Percentiles rank a stretch among this genome's conserved stretches.
These are phyloP conservation scores for Empis stercorea DNA, from an alignment of 2,888 invertebrate genomes.

Conservation along the genomic window DNA sequence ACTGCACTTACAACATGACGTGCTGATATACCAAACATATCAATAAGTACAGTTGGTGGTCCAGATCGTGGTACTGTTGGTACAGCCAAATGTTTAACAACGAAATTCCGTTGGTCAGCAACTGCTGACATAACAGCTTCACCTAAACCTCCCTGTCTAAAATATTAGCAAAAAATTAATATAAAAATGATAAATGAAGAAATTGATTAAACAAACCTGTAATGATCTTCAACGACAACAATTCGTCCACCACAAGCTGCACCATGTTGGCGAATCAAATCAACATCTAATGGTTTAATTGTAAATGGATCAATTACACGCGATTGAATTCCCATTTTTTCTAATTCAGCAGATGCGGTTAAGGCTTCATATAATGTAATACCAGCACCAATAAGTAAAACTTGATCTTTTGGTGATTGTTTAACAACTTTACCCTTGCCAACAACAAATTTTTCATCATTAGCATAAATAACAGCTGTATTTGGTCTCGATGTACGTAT, in stretches of 20 bases:
- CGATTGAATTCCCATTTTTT: slow-evolving; percentile 54
- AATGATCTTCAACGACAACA: slow-evolving; percentile 95
- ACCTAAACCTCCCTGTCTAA: slow-evolving; percentile 71
- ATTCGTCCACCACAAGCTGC: slow-evolving; percentile 66
- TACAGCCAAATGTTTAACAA: slow-evolving; percentile 71
- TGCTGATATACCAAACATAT: slow-evolving; percentile 80
- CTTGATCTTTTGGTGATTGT: slow-evolving; percentile 61
- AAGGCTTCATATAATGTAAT: slow-evolving; percentile 87
- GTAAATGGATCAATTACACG: slow-evolving; percentile 93
- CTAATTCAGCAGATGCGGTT: slow-evolving; percentile 64
- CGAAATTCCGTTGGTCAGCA: slow-evolving; percentile 52
- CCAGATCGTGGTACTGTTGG: slow-evolving; percentile 83
- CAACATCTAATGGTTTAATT: slow-evolving; percentile 84
- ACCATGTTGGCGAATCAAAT: slow-evolving; percentile 62
- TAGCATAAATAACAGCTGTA: slow-evolving; percentile 72
- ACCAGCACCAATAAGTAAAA: slow-evolving; percentile 83
- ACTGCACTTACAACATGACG: slow-evolving; percentile 63
- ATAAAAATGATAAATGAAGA: not conserved
- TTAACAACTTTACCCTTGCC: slow-evolving; percentile 72
- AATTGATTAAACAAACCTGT: slow-evolving; percentile 56
- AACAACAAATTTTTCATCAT: slow-evolving; percentile 66
- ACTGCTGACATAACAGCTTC: slow-evolving; percentile 84
- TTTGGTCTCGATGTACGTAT: slow-evolving; percentile 91
- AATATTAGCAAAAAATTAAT: not conserved
- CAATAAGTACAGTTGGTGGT: slow-evolving; percentile 70